Conservation (phyloP, 1,140 invertebrate species). For the Acromyrmex charruanus region DNA sequence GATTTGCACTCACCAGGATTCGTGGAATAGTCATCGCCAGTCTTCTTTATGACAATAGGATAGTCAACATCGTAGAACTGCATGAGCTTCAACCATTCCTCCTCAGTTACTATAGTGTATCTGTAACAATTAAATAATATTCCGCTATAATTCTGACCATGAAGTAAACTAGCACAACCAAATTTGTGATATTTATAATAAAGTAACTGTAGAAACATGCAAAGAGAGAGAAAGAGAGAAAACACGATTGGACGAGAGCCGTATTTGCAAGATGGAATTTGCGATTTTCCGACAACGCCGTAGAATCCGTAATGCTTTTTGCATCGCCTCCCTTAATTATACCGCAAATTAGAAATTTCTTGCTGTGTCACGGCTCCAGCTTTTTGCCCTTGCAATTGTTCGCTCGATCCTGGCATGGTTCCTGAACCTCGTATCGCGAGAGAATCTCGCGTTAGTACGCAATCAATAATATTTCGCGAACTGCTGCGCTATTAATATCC, state of each 20-base stretch:
- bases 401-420: slow-evolving; percentile 77
- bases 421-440: slow-evolving; percentile 69
- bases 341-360: slow-evolving; percentile 86
- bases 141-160: not conserved
- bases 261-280: slow-evolving; percentile 79
- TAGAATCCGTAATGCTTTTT: slow-evolving; percentile 83
- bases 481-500: slow-evolving; percentile 49
- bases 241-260: slow-evolving; percentile 54
- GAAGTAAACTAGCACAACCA: not conserved
- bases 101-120: slow-evolving; percentile 78
- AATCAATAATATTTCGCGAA: slow-evolving; percentile 72
- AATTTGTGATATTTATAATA: slow-evolving; percentile 27
- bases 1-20: slow-evolving; percentile 77
- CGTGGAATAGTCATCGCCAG: slow-evolving; percentile 69
- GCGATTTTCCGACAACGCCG: slow-evolving; percentile 76
- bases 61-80: slow-evolving; percentile 82
- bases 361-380: slow-evolving; percentile 79
- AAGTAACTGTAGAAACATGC: not conserved
- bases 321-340: slow-evolving; percentile 83
- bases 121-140: slow-evolving; percentile 73
- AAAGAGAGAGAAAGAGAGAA: slow-evolving; percentile 24
- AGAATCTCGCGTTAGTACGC: slow-evolving; percentile 65
- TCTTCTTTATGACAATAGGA: slow-evolving; percentile 78
- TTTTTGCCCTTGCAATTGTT: slow-evolving; percentile 82
- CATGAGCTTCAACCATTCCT: slow-evolving; percentile 82